Base-by-base conservation (phyloP, 2,113 vertebrate species). In the Takifugu bimaculatus region DNA sequence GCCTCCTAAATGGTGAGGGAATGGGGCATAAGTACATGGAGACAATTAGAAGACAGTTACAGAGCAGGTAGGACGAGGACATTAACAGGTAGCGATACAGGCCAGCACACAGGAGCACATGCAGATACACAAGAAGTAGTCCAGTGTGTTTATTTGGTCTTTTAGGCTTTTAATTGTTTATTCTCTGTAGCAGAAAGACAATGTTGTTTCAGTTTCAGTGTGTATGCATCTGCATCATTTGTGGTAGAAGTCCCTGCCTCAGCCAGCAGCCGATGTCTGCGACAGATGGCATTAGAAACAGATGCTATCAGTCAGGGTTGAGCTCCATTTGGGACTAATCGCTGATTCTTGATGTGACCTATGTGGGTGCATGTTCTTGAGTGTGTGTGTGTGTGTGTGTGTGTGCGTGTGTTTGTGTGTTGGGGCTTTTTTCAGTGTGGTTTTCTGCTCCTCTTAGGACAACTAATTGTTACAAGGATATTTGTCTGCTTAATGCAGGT, bases 241-340 rank as follows among this genome's bases (percentile, higher is more conserved):
- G 54, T 50, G 59, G 60, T 50, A 44, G 39, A 53, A 27, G 9
- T 26, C 50, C 50, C 62, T 54, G 10, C 52, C 15, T 20, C 45
- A 43, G 56, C 58, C 57, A 43, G 59, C 28, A 54, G 26, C 65
- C 63, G 68, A 75, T 73, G 72, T 63, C 63, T 70, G 70, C 14
- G 26, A 62, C 85, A 83, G 83, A 83, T 82, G 77, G 82, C 72
- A 69, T 75, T 63, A 61, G 64, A 71, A 83, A 75, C 77, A 85
- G 68, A 87, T 80, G 72, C 56, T 61, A 54, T 76, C 74, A 77
- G 77, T 74, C 70, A 67, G 54, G 50, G 65, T 65, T 77, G 59
- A 77, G 47, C 72, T 72, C 74, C 69, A 61, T 82, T 80, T 85
- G 63, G 52, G 65, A 78, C 60, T 83, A 78, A 81, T 83, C 78